These are phyloP conservation scores for Theodoxus fluviatilis DNA, from an alignment of 2,888 invertebrate genomes.

Conservation along the genomic window DNA sequence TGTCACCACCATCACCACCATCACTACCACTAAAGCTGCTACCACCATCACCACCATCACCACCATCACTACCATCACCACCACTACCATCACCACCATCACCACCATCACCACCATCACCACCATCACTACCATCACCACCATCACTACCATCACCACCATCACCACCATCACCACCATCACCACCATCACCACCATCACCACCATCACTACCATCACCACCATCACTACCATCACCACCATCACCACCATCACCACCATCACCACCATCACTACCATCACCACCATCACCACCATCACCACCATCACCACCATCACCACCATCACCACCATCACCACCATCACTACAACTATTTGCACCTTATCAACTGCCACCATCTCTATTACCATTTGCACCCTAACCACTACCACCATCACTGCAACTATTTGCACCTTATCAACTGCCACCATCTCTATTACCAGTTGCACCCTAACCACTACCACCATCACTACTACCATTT, in stretches of 20 bases:
- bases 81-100: conserved; percentile 2
- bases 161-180: neutral
- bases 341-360: neutral
- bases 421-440: neutral
- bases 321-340: conserved; percentile 2
- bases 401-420: neutral
- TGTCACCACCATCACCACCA: neutral
- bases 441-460: neutral
- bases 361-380: neutral
- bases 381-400: neutral
- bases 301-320: conserved; percentile 2
- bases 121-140: neutral
- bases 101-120: conserved; percentile 2
- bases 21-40: neutral
- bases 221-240: neutral
- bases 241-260: neutral
- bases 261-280: neutral
- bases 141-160: neutral
- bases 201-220: neutral
- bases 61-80: neutral
- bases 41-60: neutral
- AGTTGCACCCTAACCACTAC: neutral
- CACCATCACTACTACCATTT: neutral
- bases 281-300: conserved; percentile 2
- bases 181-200: neutral